Evolutionary conservation across 1,140 invertebrate genomes (phyloP), one percentile per base, ranked within the genome.

Genomic region (Pseudomyrmex gracilis): DNA sequence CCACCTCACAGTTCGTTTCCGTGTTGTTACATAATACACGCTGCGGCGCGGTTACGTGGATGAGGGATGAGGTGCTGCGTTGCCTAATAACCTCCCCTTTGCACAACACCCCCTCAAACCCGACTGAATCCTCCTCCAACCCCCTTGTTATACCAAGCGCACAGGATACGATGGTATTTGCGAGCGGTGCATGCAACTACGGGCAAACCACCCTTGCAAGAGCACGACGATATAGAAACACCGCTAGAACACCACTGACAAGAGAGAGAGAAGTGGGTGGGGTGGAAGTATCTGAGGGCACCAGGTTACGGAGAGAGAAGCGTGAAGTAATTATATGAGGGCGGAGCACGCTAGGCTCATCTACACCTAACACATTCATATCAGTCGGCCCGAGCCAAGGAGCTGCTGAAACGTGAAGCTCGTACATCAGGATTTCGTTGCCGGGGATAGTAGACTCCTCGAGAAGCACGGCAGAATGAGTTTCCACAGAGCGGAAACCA

Each of bases 1-100:
- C 83, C 86, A 73, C 73, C 82, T 84, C 89, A 87, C 83, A 91
- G 90, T 93, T 94, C 92, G 93, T 94, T 94, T 93, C 92, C 92
- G 90, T 92, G 93, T 93, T 93, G 93, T 93, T 94, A 94, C 93
- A 94, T 94, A 94, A 94, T 94, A 93, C 92, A 94, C 91, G 92
- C 90, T 93, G 92, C 92, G 90, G 91, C 90, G 92, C 90, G 92
- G 93, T 92, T 92, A 92, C 92, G 89, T 90, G 91, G 91, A 93
- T 94, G 93, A 94, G 91, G 91, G 91, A 94, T 93, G 93, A 93
- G 93, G 92, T 94, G 93, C 92, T 91, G 91, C 91, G 92, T 92
- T 93, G 92, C 92, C 93, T 93, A 94, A 93, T 94, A 94, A 93
- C 93, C 93, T 91, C 86, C 90, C 88, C 85, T 86, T 90, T 83